Conservation (phyloP, 1,140 invertebrate genomes). For the Globodera ellingtonae region DNA sequence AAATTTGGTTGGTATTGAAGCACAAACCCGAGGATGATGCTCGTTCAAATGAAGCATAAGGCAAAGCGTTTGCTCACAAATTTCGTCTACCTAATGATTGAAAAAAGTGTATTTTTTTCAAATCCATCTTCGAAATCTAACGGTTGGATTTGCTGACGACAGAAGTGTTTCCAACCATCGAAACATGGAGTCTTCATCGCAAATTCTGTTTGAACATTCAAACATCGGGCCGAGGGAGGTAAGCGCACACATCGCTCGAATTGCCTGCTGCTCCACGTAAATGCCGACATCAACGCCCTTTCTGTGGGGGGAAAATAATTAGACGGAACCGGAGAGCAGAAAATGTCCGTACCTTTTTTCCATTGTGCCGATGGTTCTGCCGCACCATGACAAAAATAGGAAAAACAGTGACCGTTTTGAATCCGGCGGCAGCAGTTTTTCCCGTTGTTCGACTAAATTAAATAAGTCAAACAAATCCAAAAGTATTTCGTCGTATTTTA, state of each 20-base stretch:
- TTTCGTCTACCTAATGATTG: conserved; percentile 76
- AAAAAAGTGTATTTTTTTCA: not conserved
- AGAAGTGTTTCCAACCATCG: conserved; percentile 88
- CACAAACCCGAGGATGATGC: conserved; percentile 76
- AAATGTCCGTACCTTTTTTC: conserved; percentile 62
- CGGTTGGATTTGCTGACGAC: conserved; percentile 82
- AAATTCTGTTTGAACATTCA: conserved; percentile 73
- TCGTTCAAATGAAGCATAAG: conserved; percentile 92
- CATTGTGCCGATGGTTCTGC: conserved; percentile 70
- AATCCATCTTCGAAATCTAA: conserved; percentile 64
- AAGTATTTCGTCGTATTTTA: no score
- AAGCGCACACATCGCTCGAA: conserved; percentile 85
- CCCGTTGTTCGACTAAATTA: conserved; percentile 77
- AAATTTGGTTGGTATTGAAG: not conserved
- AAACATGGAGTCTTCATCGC: conserved; percentile 86
- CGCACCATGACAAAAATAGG: conserved; percentile 89
- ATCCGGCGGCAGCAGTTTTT: conserved; percentile 82
- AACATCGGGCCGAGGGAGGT: conserved; percentile 93
- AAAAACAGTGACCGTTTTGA: conserved; percentile 65
- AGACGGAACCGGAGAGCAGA: conserved; percentile 24
- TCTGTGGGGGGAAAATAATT: conserved; percentile 25
- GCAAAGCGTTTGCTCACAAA: conserved; percentile 89
- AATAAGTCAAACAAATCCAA: conserved; percentile 67
- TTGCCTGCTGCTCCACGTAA: conserved; percentile 73
- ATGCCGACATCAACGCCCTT: conserved; percentile 66